Conservation (phyloP, 2,888 invertebrate species). For the Branchellion lobata region DNA sequence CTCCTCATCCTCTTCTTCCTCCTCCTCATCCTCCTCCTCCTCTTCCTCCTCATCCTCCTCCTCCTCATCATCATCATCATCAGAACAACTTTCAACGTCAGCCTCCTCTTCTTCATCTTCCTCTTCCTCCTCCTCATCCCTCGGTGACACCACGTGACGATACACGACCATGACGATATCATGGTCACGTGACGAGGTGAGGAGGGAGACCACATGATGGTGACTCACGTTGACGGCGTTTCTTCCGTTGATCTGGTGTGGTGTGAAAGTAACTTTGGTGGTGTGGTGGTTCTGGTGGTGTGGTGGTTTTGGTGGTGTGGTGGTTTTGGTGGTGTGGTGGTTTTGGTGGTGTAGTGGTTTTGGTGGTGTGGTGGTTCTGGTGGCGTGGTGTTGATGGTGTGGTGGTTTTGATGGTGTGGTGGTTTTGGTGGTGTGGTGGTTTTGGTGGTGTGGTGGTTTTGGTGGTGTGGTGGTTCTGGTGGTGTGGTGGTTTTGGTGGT, state of each 20-base stretch:
- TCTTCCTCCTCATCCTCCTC: constrained; percentile 11
- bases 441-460: too few relatives aligned
- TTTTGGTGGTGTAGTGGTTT: too few relatives aligned
- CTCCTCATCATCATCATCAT: constrained; percentile 17
- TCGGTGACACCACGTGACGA: neutral
- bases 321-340: too few relatives aligned
- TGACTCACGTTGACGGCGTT: constrained; percentile 85
- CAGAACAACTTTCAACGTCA: neutral
- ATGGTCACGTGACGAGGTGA: constrained; percentile 57
- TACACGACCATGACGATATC: neutral
- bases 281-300: neutral
- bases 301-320: too few relatives aligned
- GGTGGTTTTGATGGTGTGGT: too few relatives aligned
- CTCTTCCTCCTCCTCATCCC: constrained; percentile 16
- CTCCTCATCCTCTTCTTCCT: constrained; percentile 44
- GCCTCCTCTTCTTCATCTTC: constrained; percentile 20
- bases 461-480: too few relatives aligned
- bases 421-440: too few relatives aligned
- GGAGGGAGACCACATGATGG: constrained; percentile 75
- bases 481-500: too few relatives aligned
- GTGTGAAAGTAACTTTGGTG: too few relatives aligned
- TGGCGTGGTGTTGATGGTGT: too few relatives aligned
- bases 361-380: neutral
- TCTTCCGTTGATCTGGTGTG: constrained; percentile 72
- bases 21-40: constrained; percentile 33